These are phyloP conservation scores for Riptortus pedestris DNA, from an alignment of 1,140 invertebrate genomes.

Conservation along the genomic window DNA sequence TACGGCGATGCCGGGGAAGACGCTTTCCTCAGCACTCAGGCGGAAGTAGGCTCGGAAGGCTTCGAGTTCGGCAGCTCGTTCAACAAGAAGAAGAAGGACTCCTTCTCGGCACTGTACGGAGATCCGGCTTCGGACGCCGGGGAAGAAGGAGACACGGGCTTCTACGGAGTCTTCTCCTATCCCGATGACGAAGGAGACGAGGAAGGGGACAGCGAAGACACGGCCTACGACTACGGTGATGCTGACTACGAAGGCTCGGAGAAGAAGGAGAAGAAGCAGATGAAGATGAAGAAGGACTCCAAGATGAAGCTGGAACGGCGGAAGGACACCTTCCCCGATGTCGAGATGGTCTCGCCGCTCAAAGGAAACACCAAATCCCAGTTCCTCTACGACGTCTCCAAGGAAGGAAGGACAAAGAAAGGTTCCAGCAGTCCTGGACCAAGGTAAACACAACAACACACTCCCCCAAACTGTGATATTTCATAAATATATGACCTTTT, in stretches of 20 bases:
- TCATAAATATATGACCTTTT: too few species aligned
- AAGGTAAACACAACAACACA: too few species aligned
- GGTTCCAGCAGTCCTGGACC: not conserved
- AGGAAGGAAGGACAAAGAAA: not conserved
- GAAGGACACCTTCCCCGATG: not conserved
- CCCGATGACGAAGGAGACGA: not conserved
- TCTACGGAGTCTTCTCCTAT: not conserved
- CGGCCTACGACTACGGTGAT: not conserved
- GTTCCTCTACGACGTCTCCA: not conserved
- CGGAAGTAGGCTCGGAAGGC: not conserved
- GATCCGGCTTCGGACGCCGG: not conserved
- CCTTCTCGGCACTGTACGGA: slow-evolving; percentile 12
- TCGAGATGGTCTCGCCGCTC: not conserved
- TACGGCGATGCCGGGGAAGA: slow-evolving; percentile 11
- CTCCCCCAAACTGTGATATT: too few species aligned
- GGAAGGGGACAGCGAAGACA: not conserved
- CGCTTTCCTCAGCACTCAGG: not conserved
- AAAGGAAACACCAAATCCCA: not conserved
- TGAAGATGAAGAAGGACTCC: not conserved
- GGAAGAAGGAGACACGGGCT: not conserved
- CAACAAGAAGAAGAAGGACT: slow-evolving; percentile 10
- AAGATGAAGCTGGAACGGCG: not conserved
- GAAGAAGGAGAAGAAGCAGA: slow-evolving; percentile 12
- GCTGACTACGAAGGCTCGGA: slow-evolving; percentile 7
- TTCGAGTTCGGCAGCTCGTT: slow-evolving; percentile 5